A percentile compares a stretch with the other conserved stretches of the same genome.
These are phyloP conservation scores for Hybognathus amarus DNA, from an alignment of 2,797 vertebrate species.

Conservation along the genomic window DNA sequence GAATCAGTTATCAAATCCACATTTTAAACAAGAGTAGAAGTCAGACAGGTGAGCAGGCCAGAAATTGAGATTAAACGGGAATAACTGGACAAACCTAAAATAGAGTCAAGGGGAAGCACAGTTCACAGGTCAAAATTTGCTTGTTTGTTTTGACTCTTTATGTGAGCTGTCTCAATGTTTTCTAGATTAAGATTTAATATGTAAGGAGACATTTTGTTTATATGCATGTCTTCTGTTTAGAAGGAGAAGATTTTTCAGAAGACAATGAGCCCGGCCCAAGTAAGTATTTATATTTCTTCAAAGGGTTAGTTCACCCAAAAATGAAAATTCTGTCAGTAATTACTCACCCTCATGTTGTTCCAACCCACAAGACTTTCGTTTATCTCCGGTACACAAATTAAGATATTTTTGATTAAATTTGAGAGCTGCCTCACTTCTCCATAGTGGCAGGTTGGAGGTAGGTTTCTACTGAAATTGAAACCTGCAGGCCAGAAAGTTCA, in stretches of 20 bases:
- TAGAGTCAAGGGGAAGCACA: background rate
- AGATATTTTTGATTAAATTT: too few species aligned
- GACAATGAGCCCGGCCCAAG: constrained; percentile 26
- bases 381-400: too few species aligned
- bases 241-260: constrained; percentile 15
- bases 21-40: background rate
- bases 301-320: background rate
- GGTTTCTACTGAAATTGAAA: too few species aligned
- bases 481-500: too few species aligned
- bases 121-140: background rate
- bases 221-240: constrained; percentile 20
- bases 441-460: too few species aligned
- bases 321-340: background rate
- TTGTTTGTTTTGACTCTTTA: background rate
- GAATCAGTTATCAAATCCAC: background rate
- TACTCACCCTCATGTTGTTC: background rate
- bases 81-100: background rate
- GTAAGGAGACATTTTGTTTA: background rate
- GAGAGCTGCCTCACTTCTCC: too few species aligned
- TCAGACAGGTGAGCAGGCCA: background rate
- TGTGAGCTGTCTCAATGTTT: background rate
- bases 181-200: background rate
- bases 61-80: background rate
- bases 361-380: background rate
- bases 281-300: background rate